Percentiles rank a stretch among this genome's conserved stretches.
phyloP scores from a whole-genome alignment of 2,888 invertebrate species.

The Aporophyla lueneburgensis region DNA sequence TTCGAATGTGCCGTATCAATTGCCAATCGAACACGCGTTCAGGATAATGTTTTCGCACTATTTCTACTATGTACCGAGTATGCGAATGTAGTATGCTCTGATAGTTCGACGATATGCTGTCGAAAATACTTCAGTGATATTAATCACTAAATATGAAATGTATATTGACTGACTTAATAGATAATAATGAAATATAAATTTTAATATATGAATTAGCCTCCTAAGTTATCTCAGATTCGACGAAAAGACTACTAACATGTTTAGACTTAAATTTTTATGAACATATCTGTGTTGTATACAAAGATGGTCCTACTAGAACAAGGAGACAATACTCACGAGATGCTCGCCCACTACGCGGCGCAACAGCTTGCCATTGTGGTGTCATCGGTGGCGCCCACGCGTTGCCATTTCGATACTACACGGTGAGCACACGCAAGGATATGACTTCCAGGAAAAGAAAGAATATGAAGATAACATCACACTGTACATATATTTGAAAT shows the following conservation, averaged over 20 bases:
- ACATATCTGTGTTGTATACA: conserved; percentile 90
- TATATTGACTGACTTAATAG: conserved; percentile 89
- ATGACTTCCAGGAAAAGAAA: conserved; percentile 41
- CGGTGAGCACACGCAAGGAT: conserved; percentile 39
- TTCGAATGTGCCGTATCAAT: conserved; percentile 81
- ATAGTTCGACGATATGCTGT: conserved; percentile 78
- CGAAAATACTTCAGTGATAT: conserved; percentile 85
- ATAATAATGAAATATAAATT: conserved; percentile 83
- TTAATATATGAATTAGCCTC: conserved; percentile 85
- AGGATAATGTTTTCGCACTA: conserved; percentile 83
- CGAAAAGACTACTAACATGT: conserved; percentile 89
- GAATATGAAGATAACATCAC: conserved; percentile 59
- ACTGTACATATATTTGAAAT: conserved; percentile 56
- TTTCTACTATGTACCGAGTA: conserved; percentile 70
- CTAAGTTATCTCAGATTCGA: conserved; percentile 90
- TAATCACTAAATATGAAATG: conserved; percentile 82
- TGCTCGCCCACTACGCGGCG: conserved; percentile 66
- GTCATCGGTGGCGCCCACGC: conserved; percentile 9
- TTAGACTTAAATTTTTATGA: conserved; percentile 89
- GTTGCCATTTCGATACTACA: conserved; percentile 31
- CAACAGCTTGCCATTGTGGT: conserved; percentile 23
- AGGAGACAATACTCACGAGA: conserved; percentile 87
- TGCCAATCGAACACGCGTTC: conserved; percentile 59
- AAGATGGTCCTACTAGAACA: conserved; percentile 83
- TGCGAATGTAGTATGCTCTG: conserved; percentile 67